Conservation (phyloP, 2,113 vertebrate species). For the Percina caprodes region DNA sequence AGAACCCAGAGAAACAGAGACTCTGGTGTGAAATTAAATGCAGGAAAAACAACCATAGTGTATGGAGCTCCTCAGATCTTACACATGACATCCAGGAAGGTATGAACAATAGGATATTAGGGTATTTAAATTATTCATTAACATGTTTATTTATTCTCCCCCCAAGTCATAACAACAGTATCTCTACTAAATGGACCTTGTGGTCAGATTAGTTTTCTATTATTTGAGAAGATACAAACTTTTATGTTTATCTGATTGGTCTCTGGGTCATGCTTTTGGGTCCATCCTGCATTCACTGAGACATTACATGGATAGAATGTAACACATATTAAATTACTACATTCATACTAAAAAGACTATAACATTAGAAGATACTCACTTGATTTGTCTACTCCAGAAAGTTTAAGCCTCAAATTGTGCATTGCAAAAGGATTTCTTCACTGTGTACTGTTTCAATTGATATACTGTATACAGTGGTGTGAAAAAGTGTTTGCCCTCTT, state of each 20-base stretch:
- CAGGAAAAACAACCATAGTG: conserved; percentile 21
- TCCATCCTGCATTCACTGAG: neutral
- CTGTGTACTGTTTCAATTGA: neutral
- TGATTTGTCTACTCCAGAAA: neutral
- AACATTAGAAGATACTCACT: neutral
- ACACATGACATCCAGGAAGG: conserved; percentile 10
- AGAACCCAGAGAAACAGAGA: conserved; percentile 3
- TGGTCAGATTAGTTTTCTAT: neutral
- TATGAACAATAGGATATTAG: neutral
- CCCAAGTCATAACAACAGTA: neutral
- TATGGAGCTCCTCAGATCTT: conserved; percentile 19
- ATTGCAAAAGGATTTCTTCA: neutral
- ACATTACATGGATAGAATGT: neutral
- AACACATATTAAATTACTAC: neutral
- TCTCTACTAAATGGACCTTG: neutral
- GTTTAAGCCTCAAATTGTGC: neutral
- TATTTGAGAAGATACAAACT: neutral
- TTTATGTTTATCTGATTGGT: neutral
- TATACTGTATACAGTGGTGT: too few relatives aligned
- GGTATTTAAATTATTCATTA: conserved; percentile 8
- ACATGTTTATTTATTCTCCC: neutral
- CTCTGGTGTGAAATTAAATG: conserved; percentile 23
- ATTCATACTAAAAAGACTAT: neutral
- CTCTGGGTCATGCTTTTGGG: neutral
- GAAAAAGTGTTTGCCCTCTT: too few relatives aligned